Evolutionary conservation across 2,888 invertebrate species (phyloP).

Genomic region (Plemyria rubiginata): DNA sequence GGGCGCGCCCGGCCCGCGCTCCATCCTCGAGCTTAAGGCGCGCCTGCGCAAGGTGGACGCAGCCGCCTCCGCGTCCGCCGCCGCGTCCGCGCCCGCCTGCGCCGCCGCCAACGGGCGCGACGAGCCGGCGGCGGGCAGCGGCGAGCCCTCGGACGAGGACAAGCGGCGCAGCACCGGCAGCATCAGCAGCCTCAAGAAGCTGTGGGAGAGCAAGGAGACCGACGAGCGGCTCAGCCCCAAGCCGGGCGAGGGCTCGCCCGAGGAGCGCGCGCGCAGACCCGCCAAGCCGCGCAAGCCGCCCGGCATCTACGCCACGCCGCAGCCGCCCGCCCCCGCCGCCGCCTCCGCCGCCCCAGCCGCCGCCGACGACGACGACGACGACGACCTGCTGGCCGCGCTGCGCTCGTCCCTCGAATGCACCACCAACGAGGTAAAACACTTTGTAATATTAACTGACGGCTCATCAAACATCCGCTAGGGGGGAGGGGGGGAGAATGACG

Average conservation of each 20-base stretch:
- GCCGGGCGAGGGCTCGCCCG: conserved; percentile 71
- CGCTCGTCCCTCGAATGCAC: conserved; percentile 87
- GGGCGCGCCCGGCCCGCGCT: conserved; percentile 68
- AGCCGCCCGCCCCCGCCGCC: conserved; percentile 49
- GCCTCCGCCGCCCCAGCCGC: conserved; percentile 55
- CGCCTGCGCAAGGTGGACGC: conserved; percentile 91
- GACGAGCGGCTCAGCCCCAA: conserved; percentile 87
- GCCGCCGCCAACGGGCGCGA: conserved; percentile 66
- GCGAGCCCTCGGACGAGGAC: conserved; percentile 90
- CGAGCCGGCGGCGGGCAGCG: conserved; percentile 50
- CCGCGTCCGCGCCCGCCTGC: conserved; percentile 61
- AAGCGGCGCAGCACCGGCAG: conserved; percentile 96
- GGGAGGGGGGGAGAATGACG: too few relatives aligned
- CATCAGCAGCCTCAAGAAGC: conserved; percentile 95
- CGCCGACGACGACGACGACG: conserved; percentile 46
- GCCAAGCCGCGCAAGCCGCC: conserved; percentile 76
- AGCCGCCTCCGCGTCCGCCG: too few relatives aligned
- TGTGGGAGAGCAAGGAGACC: conserved; percentile 94
- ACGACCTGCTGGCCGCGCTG: conserved; percentile 73
- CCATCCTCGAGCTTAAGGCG: conserved; percentile 93
- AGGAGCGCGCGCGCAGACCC: conserved; percentile 56
- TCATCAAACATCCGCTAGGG: too few relatives aligned
- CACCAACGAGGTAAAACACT: conserved; percentile 76
- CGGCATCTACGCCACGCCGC: conserved; percentile 92
- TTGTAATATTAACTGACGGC: too few relatives aligned